Evolutionary conservation across 2,888 invertebrate genomes (phyloP).

Genomic region (Eilema griseolum): DNA sequence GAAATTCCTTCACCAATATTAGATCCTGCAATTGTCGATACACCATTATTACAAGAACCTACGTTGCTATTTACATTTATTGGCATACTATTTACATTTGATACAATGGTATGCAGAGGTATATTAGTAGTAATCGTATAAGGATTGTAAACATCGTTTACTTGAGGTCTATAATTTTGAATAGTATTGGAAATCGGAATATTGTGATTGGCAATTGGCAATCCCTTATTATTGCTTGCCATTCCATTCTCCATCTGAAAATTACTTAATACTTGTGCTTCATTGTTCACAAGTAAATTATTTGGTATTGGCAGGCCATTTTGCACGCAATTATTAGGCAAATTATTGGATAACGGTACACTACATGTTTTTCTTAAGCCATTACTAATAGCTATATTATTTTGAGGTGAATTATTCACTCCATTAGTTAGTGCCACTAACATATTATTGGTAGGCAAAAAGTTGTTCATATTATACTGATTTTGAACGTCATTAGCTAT

Average conservation of each 20-base stretch:
- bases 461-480: neutral
- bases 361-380: neutral
- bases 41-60: neutral
- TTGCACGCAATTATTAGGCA: neutral
- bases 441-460: neutral
- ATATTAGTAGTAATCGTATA: constrained; percentile 13
- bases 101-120: neutral
- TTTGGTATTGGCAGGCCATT: constrained; percentile 16
- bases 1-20: neutral
- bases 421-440: neutral
- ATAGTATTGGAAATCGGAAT: constrained; percentile 17
- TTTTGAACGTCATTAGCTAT: constrained; percentile 11
- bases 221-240: neutral
- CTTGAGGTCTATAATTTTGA: constrained; percentile 13
- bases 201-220: constrained; percentile 20
- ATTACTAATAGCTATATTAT: neutral
- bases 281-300: constrained; percentile 13
- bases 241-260: neutral
- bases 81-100: neutral
- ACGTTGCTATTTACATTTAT: neutral
- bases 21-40: neutral
- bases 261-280: constrained; percentile 1
- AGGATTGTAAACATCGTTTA: constrained; percentile 22
- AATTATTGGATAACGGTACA: neutral
- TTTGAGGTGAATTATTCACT: neutral